phyloP scores from a whole-genome alignment of 2,888 invertebrate species.

The Tricholauxania praeusta region DNA sequence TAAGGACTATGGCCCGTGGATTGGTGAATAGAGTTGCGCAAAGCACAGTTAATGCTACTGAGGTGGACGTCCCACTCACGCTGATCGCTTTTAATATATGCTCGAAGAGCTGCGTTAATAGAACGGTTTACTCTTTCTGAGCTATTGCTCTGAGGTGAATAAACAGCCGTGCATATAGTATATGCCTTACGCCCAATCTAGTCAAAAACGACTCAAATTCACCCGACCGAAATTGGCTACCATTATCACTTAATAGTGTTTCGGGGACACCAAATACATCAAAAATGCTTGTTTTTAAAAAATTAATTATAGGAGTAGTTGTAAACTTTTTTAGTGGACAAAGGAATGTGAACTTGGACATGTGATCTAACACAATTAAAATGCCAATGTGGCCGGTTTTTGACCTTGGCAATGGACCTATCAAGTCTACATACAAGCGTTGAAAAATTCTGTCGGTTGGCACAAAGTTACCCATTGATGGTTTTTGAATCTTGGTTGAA shows the following conservation, averaged over 20 bases:
- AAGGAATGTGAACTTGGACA: slow-evolving; percentile 3
- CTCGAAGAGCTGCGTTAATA: slow-evolving; percentile 18
- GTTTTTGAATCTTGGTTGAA: slow-evolving; percentile 31
- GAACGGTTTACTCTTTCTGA: slow-evolving; percentile 21
- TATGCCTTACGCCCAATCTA: neutral
- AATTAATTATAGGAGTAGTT: neutral
- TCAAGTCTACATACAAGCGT: slow-evolving; percentile 32
- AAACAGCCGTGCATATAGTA: slow-evolving; percentile 6
- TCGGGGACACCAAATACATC: slow-evolving; percentile 11
- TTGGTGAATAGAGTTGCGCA: neutral
- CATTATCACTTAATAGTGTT: slow-evolving; percentile 28
- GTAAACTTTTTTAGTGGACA: slow-evolving; percentile 4
- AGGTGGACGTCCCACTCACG: slow-evolving; percentile 13
- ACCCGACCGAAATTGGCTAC: slow-evolving; percentile 34
- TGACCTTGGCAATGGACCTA: slow-evolving; percentile 28
- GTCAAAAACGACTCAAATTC: neutral
- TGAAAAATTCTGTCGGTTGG: too few relatives aligned
- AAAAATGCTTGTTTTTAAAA: neutral
- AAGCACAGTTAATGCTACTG: slow-evolving; percentile 11
- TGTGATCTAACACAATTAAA: slow-evolving; percentile 13
- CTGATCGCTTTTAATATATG: slow-evolving; percentile 4
- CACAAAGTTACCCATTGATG: slow-evolving; percentile 30
- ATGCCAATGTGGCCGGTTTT: slow-evolving; percentile 28
- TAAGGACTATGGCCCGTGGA: too few relatives aligned
- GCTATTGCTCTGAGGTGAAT: slow-evolving; percentile 1